Evolutionary conservation across 2,797 vertebrate genomes (phyloP).

Genomic region (Liasis olivaceus): DNA sequence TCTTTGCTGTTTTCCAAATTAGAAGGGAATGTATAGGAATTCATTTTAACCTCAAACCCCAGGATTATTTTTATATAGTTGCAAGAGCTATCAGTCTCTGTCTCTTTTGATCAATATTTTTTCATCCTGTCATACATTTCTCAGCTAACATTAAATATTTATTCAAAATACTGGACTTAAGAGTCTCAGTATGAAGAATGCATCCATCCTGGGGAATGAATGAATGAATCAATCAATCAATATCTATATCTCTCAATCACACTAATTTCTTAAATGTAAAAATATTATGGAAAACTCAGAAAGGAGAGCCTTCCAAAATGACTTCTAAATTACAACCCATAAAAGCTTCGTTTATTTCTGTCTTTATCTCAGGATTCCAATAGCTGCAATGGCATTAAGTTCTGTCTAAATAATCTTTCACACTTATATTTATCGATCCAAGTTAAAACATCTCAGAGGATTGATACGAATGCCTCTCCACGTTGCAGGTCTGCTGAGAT

Average conservation of each 20-base stretch:
- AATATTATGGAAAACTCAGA: neutral
- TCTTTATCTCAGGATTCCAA: neutral
- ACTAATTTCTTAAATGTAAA: slow-evolving; percentile 4
- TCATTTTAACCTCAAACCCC: neutral
- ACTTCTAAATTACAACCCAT: slow-evolving; percentile 5
- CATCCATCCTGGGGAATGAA: neutral
- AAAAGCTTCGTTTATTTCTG: neutral
- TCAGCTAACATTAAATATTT: neutral
- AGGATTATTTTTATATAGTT: neutral
- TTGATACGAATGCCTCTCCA: neutral
- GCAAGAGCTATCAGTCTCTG: neutral
- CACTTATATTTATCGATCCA: neutral
- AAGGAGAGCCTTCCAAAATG: neutral
- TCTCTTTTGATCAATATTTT: neutral
- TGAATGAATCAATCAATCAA: neutral
- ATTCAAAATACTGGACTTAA: slow-evolving; percentile 8
- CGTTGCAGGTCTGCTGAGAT: neutral
- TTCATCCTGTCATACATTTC: neutral
- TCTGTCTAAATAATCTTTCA: neutral
- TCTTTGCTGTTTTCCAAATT: neutral
- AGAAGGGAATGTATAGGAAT: neutral
- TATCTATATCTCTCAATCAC: neutral
- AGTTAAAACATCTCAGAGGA: neutral
- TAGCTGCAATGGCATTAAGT: neutral
- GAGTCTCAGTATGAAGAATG: neutral